Conservation (phyloP, 2,888 invertebrate species). For the Pristionchus mayeri region DNA sequence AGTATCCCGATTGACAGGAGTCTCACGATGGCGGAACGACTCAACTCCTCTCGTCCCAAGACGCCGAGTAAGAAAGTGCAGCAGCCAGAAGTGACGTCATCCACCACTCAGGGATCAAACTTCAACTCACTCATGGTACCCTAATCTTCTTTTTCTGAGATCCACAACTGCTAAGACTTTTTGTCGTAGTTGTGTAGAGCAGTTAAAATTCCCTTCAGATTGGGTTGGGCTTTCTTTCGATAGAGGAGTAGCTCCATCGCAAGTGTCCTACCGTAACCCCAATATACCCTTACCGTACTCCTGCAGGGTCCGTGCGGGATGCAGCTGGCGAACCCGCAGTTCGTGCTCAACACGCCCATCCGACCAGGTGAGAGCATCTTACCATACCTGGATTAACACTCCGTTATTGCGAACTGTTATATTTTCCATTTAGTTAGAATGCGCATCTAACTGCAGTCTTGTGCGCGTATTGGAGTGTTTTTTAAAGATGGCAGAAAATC, state of each 20-base stretch:
- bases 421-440: too few relatives aligned
- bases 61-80: neutral
- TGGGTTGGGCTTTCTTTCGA: too few relatives aligned
- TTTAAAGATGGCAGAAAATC: too few relatives aligned
- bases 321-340: neutral
- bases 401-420: too few relatives aligned
- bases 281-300: too few relatives aligned
- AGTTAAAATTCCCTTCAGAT: too few relatives aligned
- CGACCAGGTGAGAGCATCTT: neutral
- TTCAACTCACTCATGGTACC: neutral
- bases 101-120: neutral
- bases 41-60: neutral
- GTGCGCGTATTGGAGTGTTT: too few relatives aligned
- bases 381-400: too few relatives aligned
- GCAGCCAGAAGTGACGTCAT: neutral
- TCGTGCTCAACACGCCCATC: neutral
- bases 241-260: too few relatives aligned
- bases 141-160: neutral
- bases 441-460: too few relatives aligned
- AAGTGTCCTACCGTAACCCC: too few relatives aligned
- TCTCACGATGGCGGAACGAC: slow-evolving; percentile 29
- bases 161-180: neutral
- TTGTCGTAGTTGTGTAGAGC: neutral
- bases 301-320: neutral
- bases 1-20: too few relatives aligned